Evolutionary conservation across 2,113 vertebrate genomes (phyloP).

Genomic region (Amia ocellicauda): DNA sequence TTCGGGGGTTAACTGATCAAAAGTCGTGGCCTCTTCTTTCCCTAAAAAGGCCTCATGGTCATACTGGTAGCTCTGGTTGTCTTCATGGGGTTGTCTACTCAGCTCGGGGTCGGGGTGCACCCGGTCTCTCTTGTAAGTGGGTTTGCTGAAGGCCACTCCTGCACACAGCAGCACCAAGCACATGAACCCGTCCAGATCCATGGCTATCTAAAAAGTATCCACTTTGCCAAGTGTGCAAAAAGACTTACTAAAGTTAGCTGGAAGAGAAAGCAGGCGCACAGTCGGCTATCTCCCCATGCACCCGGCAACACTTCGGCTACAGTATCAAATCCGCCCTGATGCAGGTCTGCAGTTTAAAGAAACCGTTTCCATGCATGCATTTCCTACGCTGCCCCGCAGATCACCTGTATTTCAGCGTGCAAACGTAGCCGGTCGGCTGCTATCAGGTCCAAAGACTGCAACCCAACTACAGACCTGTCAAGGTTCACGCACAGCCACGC

Average conservation of each 20-base stretch:
- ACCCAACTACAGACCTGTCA: slow-evolving; percentile 42
- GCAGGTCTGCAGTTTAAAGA: not conserved
- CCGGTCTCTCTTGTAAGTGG: slow-evolving; percentile 82
- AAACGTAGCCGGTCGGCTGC: slow-evolving; percentile 38
- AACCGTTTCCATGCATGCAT: not conserved
- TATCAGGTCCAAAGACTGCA: slow-evolving; percentile 26
- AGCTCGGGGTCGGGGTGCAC: slow-evolving; percentile 72
- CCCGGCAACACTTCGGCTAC: not conserved
- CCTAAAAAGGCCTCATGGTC: slow-evolving; percentile 96
- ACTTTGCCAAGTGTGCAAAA: slow-evolving; percentile 8
- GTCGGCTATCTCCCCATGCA: too few species aligned
- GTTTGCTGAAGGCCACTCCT: slow-evolving; percentile 63
- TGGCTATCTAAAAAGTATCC: slow-evolving; percentile 38
- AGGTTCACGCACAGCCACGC: slow-evolving; percentile 54
- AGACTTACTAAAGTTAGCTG: slow-evolving; percentile 12
- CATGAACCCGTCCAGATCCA: slow-evolving; percentile 50
- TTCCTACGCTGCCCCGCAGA: not conserved
- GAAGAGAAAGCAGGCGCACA: not conserved
- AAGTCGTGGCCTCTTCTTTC: slow-evolving; percentile 89
- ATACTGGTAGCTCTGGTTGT: slow-evolving; percentile 83
- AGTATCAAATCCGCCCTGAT: not conserved
- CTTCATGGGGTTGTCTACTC: slow-evolving; percentile 66
- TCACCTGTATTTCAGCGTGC: slow-evolving; percentile 30
- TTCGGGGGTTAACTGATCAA: slow-evolving; percentile 89
- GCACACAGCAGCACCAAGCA: slow-evolving; percentile 54